These are phyloP conservation scores for Oryzias javanicus DNA, from an alignment of 2,113 vertebrate species.

Conservation along the genomic window DNA sequence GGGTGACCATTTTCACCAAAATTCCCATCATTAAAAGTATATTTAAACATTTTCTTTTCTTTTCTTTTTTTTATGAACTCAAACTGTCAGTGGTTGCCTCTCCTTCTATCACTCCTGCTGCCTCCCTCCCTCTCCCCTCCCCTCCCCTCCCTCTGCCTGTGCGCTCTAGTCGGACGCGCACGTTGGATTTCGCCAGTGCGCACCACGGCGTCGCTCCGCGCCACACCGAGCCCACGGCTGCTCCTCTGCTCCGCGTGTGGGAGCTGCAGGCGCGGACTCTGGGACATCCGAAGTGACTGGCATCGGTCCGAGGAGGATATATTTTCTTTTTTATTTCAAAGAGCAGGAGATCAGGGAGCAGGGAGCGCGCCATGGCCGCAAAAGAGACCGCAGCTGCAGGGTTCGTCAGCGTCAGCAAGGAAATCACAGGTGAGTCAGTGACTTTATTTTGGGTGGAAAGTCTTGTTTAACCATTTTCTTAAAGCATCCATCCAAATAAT, in stretches of 20 bases:
- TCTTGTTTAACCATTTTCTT: neutral
- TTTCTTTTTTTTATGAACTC: no score
- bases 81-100: no score
- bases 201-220: constrained; percentile 46
- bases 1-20: no score
- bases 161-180: constrained; percentile 57
- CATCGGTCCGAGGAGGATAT: constrained; percentile 4
- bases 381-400: constrained; percentile 65
- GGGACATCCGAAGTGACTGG: neutral
- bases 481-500: no score
- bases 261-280: constrained; percentile 31
- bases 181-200: constrained; percentile 55
- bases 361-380: constrained; percentile 69
- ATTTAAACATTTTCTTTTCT: no score
- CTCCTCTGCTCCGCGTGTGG: constrained; percentile 24
- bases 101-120: neutral
- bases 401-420: constrained; percentile 71
- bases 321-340: constrained; percentile 4
- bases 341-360: constrained; percentile 20
- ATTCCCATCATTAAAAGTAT: no score
- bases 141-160: constrained; percentile 14
- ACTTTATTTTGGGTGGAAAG: neutral
- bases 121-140: constrained; percentile 3
- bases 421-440: constrained; percentile 73
- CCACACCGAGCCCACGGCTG: constrained; percentile 40